These are phyloP conservation scores for Steinernema feltiae DNA, from an alignment of 1,140 invertebrate genomes.

Conservation along the genomic window DNA sequence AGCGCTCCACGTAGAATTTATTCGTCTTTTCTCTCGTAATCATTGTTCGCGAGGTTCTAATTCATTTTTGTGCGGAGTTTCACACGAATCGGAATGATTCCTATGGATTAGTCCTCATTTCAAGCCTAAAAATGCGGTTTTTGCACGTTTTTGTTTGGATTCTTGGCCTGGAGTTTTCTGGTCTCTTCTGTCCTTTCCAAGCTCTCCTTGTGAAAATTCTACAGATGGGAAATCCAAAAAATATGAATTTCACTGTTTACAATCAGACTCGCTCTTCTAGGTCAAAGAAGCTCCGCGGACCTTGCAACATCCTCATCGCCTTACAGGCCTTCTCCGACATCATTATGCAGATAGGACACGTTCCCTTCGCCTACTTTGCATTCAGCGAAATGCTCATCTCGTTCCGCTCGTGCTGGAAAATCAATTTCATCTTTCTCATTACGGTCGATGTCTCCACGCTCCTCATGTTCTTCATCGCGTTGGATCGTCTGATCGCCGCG, in stretches of 20 bases:
- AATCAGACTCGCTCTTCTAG: neutral
- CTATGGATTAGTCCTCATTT: too few relatives aligned
- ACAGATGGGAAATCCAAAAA: too few relatives aligned
- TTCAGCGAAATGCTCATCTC: neutral
- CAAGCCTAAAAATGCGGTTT: too few relatives aligned
- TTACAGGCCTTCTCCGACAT: neutral
- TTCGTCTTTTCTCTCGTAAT: too few relatives aligned
- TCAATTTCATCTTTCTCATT: neutral
- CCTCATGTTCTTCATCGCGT: constrained; percentile 3
- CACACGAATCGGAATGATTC: too few relatives aligned
- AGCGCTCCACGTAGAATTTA: too few relatives aligned
- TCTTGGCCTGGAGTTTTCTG: too few relatives aligned
- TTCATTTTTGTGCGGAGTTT: too few relatives aligned
- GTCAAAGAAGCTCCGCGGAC: neutral
- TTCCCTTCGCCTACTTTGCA: neutral
- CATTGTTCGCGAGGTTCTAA: too few relatives aligned
- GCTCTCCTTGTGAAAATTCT: too few relatives aligned
- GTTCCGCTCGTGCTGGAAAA: neutral
- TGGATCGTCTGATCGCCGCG: neutral
- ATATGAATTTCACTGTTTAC: neutral
- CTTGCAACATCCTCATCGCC: neutral
- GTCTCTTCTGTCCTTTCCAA: too few relatives aligned
- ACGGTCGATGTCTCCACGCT: neutral
- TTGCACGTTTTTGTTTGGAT: too few relatives aligned
- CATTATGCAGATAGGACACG: neutral